Evolutionary conservation across 2,797 vertebrate species (phyloP), one percentile per base, ranked within the genome.

Genomic region (Hemibagrus guttatus): DNA sequence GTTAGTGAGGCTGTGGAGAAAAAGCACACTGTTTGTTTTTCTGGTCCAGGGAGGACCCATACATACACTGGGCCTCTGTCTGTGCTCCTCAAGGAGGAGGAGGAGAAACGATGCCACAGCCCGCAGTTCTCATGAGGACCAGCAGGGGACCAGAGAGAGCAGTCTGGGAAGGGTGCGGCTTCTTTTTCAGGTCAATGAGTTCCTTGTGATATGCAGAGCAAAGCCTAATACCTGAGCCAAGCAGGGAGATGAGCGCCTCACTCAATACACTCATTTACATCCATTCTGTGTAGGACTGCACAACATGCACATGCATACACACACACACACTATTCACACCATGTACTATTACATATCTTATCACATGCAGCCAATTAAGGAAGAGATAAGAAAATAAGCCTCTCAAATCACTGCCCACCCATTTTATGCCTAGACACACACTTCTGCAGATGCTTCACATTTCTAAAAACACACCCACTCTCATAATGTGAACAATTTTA

Each of bases 161-260:
- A 91, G 91, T 58, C 54, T 76, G 49, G n/a, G 86, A 86, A 87
- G 94, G 93, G 95, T 91, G 95, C 92, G 96, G 96, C 95, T 96
- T 95, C 95, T 95, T 94, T 94, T 96, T 91, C 94, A 96, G 97
- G 96, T 97, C 97, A 97, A 89, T 88, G 93, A 95, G 95, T 95
- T 96, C 93, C 94, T 94, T 94, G 93, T 94, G 94, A 94, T 90
- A 90, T 92, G 92, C 92, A 90, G 90, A 94, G 93, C 92, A 92
- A 90, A 92, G 90, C 91, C 86, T 12, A 42, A 56, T 85, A 63
- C 88, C 92, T 92, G 89, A 28, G 86, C 87, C 91, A 91, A 88
- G 88, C 90, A 87, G 91, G 35, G 72, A 83, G 88, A 61, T 66
- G 81, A 87, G 78, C 74, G 63, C 31, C 39, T 84, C 84, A 66